Evolutionary conservation across 2,888 invertebrate genomes (phyloP).

Genomic region (Microchrysa polita): DNA sequence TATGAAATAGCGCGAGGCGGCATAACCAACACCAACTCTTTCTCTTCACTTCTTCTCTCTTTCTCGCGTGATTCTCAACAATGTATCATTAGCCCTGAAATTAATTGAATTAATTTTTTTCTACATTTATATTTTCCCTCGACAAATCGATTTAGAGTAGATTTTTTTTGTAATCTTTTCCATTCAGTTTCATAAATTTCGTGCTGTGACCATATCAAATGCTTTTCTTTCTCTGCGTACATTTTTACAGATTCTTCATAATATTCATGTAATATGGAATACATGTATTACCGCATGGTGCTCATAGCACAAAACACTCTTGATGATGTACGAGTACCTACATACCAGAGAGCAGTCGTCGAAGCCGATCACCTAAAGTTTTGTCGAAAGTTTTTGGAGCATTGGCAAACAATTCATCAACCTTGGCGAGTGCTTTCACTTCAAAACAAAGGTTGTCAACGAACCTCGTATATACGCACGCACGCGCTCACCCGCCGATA

Average conservation of each 20-base stretch:
- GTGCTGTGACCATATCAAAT: no score
- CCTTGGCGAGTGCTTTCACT: slow-evolving; percentile 48
- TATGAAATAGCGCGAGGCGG: slow-evolving; percentile 24
- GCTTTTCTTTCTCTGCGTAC: no score
- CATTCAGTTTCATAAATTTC: no score
- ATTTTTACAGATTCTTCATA: no score
- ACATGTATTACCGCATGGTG: no score
- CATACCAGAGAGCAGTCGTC: background rate
- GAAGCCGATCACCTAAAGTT: no score
- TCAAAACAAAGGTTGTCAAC: slow-evolving; percentile 32
- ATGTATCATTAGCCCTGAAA: background rate
- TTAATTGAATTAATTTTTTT: no score
- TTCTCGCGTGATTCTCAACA: background rate
- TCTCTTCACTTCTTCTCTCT: slow-evolving; percentile 1
- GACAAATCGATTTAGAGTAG: no score
- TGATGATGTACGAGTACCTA: background rate
- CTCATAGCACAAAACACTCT: no score
- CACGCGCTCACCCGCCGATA: slow-evolving; percentile 14
- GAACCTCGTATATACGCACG: background rate
- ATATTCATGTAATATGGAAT: no score
- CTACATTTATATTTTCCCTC: no score
- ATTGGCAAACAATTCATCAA: slow-evolving; percentile 46
- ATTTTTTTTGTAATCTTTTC: no score
- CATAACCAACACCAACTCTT: background rate
- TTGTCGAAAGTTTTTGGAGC: slow-evolving; percentile 43